These are phyloP conservation scores for Agrochola circellaris DNA, from an alignment of 2,888 invertebrate species.

Conservation along the genomic window DNA sequence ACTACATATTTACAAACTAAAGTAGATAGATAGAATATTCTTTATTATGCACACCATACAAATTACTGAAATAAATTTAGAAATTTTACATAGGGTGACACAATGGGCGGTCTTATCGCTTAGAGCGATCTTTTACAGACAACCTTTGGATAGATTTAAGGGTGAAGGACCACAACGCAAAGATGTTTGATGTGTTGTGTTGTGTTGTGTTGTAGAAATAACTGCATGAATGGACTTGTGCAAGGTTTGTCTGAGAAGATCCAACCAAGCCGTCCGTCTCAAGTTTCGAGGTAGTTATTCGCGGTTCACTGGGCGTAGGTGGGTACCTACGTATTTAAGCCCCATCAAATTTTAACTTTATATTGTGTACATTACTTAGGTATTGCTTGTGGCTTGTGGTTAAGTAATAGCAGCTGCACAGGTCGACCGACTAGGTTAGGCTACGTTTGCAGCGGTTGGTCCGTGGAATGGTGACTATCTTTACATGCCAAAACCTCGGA, in stretches of 20 bases:
- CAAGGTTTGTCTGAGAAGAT: neutral
- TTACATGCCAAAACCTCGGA: neutral
- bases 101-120: no score
- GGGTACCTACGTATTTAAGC: slow-evolving; percentile 1
- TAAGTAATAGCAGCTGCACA: neutral
- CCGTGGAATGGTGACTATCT: neutral
- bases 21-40: no score
- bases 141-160: no score
- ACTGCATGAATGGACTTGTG: slow-evolving; percentile 1
- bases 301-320: neutral
- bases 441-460: neutral
- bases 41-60: no score
- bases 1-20: no score
- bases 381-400: neutral
- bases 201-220: no score
- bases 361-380: neutral
- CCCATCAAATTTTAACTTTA: slow-evolving; percentile 16
- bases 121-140: no score
- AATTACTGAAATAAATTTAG: no score
- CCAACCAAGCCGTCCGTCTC: slow-evolving; percentile 15
- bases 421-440: neutral
- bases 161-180: no score
- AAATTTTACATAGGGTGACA: no score
- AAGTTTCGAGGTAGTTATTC: slow-evolving; percentile 11
- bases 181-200: no score